Evolutionary conservation across 2,888 invertebrate genomes (phyloP).

Genomic region (Endomychus coccineus): DNA sequence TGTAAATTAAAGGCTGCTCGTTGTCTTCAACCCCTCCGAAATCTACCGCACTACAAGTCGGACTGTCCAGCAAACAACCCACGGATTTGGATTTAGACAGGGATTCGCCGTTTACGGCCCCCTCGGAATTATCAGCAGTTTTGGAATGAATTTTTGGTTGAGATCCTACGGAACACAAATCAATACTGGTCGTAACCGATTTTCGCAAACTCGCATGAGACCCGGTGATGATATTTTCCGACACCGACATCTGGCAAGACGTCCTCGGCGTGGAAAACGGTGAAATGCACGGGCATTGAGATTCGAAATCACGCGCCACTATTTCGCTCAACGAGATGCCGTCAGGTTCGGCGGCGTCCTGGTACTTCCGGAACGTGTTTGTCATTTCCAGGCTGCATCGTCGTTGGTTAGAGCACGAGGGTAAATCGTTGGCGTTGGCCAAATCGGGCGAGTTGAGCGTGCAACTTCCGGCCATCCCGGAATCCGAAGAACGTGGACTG

Average conservation of each 20-base stretch:
- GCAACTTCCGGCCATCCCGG: slow-evolving; percentile 79
- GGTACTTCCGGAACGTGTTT: slow-evolving; percentile 29
- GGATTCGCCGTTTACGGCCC: slow-evolving; percentile 8
- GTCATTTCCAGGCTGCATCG: slow-evolving; percentile 31
- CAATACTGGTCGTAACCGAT: slow-evolving; percentile 47
- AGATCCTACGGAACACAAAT: slow-evolving; percentile 41
- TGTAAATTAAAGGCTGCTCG: slow-evolving; percentile 49
- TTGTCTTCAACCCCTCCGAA: slow-evolving; percentile 39
- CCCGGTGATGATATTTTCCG: slow-evolving; percentile 49
- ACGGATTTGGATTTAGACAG: slow-evolving; percentile 29
- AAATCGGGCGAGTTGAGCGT: slow-evolving; percentile 65
- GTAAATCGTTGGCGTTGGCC: slow-evolving; percentile 28
- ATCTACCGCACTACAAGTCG: slow-evolving; percentile 24
- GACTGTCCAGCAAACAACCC: slow-evolving; percentile 27
- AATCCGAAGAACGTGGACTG: slow-evolving; percentile 71
- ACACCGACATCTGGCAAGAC: slow-evolving; percentile 54
- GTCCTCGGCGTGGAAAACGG: slow-evolving; percentile 67
- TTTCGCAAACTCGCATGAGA: slow-evolving; percentile 47
- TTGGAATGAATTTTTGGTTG: slow-evolving; percentile 47
- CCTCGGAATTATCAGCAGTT: slow-evolving; percentile 30
- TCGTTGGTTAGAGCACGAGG: slow-evolving; percentile 23
- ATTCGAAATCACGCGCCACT: slow-evolving; percentile 52
- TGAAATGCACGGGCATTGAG: slow-evolving; percentile 64
- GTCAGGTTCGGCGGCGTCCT: slow-evolving; percentile 29
- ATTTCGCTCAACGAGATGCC: slow-evolving; percentile 50